Evolutionary conservation across 2,113 vertebrate species (phyloP).

Genomic region (Albula goreensis): DNA sequence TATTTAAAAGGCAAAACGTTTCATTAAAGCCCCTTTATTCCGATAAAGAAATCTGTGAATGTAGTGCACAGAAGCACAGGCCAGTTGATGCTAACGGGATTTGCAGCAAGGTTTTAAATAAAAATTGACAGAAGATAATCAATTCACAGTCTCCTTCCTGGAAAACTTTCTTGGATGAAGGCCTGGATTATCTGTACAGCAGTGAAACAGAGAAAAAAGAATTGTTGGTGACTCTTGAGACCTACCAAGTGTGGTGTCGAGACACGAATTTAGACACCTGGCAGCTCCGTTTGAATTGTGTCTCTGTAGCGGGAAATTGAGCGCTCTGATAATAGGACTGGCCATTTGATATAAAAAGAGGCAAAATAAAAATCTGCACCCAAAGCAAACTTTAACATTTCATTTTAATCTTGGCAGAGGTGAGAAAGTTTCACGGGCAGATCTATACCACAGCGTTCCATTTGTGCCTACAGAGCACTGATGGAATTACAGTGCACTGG

Average conservation of each 20-base stretch:
- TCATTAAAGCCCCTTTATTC: background rate
- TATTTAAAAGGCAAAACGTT: background rate
- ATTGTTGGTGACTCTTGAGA: slow-evolving; percentile 9
- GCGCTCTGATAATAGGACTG: background rate
- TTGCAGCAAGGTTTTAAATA: slow-evolving; percentile 9
- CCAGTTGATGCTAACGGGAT: slow-evolving; percentile 10
- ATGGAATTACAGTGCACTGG: background rate
- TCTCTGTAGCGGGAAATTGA: background rate
- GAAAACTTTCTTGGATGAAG: background rate
- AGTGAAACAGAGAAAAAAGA: slow-evolving; percentile 1
- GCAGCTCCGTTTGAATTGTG: slow-evolving; percentile 6
- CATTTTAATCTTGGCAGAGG: background rate
- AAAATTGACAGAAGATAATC: background rate
- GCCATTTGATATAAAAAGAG: background rate
- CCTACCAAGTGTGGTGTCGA: background rate
- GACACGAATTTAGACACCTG: background rate
- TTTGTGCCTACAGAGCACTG: background rate
- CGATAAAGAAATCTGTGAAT: background rate
- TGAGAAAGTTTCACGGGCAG: background rate
- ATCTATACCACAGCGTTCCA: background rate
- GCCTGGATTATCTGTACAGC: slow-evolving; percentile 16
- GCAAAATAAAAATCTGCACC: background rate
- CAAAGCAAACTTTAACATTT: background rate
- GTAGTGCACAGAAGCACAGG: background rate
- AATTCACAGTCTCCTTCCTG: background rate